These are phyloP conservation scores for Patagioenas fasciata DNA, from an alignment of 2,113 vertebrate species.

Conservation along the genomic window DNA sequence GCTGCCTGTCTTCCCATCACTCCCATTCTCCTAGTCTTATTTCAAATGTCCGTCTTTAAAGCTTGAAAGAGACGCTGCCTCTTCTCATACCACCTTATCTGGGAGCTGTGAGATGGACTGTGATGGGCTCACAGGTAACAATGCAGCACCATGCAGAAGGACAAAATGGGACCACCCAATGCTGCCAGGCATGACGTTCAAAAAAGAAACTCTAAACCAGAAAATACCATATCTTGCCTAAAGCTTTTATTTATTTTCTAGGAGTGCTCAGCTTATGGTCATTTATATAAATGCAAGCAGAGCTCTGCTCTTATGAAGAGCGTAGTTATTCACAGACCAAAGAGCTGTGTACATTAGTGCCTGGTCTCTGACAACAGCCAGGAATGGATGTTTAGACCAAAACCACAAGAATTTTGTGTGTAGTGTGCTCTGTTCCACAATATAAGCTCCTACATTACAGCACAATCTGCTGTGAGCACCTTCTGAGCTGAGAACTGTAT, in stretches of 20 bases:
- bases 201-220: not conserved
- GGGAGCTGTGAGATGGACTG: not conserved
- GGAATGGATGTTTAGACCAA: not conserved
- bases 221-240: not conserved
- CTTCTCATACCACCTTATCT: not conserved
- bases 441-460: not conserved
- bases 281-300: not conserved
- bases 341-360: not conserved
- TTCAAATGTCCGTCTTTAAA: not conserved
- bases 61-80: not conserved
- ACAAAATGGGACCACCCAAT: not conserved
- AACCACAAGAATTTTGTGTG: not conserved
- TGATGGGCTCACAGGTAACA: not conserved
- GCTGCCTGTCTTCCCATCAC: not conserved
- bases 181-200: not conserved
- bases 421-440: not conserved
- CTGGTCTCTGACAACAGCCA: not conserved
- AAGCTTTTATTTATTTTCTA: not conserved
- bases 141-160: not conserved
- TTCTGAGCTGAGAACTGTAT: not conserved
- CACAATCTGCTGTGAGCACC: not conserved
- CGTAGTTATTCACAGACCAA: not conserved
- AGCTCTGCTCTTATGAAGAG: not conserved
- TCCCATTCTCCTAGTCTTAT: not conserved
- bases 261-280: not conserved